These are phyloP conservation scores for Hormaphis cornu DNA, from an alignment of 1,140 invertebrate species.

Conservation along the genomic window DNA sequence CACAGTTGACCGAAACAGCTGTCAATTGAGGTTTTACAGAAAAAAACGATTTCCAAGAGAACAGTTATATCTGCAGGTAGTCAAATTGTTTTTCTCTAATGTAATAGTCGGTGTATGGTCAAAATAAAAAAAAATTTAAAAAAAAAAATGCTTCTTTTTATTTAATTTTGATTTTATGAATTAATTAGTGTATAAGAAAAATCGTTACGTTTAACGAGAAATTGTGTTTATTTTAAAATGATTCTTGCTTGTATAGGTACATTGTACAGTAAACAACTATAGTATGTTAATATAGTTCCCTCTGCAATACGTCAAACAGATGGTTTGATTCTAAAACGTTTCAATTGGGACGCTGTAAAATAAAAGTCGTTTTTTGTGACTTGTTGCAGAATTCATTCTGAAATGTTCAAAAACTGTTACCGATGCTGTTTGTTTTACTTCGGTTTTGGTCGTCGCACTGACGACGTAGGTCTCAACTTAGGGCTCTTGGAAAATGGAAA, in stretches of 20 bases:
- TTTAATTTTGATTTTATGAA: background rate
- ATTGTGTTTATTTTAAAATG: too few relatives aligned
- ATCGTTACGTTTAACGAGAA: too few relatives aligned
- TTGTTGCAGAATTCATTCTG: background rate
- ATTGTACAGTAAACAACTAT: too few relatives aligned
- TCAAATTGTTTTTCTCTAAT: background rate
- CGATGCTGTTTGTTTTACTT: slow-evolving; percentile 31
- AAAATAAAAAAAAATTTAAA: too few relatives aligned
- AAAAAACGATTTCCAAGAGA: background rate
- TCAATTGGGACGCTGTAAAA: background rate
- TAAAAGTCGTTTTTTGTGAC: background rate
- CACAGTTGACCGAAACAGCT: slow-evolving; percentile 35
- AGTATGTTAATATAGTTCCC: too few relatives aligned
- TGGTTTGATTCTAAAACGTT: background rate
- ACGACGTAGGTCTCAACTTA: slow-evolving; percentile 6
- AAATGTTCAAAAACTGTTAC: slow-evolving; percentile 26
- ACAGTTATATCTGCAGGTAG: background rate
- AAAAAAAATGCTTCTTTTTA: background rate
- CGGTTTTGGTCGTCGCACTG: slow-evolving; percentile 19
- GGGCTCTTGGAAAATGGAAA: background rate
- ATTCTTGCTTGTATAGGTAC: too few relatives aligned
- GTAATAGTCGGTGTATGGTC: background rate
- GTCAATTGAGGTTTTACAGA: background rate
- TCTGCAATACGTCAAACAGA: background rate
- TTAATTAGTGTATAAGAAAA: too few relatives aligned